A percentile compares a stretch with the other conserved stretches of the same genome.
Evolutionary conservation across 2,113 vertebrate genomes (phyloP).

Genomic region (Peromyscus polionotus): DNA sequence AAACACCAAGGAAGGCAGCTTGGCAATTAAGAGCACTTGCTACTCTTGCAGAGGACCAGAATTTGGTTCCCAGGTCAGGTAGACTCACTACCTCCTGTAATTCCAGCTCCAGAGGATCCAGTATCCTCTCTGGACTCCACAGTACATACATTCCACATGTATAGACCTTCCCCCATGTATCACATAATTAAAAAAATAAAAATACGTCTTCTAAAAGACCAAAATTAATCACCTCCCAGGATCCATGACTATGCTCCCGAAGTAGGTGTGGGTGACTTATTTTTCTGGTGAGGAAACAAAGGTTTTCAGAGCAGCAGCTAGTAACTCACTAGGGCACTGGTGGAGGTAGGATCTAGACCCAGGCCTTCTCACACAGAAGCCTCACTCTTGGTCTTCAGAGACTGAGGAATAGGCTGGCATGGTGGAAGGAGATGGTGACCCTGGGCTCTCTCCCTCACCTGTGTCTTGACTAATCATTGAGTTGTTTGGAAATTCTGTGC

Average conservation of each 20-base stretch:
- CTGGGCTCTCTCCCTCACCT: not conserved
- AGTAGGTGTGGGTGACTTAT: not conserved
- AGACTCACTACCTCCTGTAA: not conserved
- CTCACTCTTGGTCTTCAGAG: not conserved
- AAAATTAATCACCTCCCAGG: not conserved
- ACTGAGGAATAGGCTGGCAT: not conserved
- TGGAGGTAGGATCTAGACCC: not conserved
- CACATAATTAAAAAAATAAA: not conserved
- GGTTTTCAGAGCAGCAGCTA: not conserved
- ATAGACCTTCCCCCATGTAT: not conserved
- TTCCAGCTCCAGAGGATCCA: not conserved
- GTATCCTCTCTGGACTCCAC: not conserved
- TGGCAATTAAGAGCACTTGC: not conserved
- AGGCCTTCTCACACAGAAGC: not conserved
- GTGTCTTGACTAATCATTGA: not conserved
- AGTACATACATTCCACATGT: not conserved
- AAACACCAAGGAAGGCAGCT: not conserved
- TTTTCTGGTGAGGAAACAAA: conserved; percentile 29
- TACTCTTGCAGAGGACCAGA: not conserved
- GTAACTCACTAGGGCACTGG: not conserved
- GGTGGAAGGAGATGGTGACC: not conserved
- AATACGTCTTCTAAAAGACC: not conserved
- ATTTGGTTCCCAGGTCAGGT: not conserved
- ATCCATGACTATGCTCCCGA: not conserved
- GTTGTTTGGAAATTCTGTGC: not conserved